phyloP scores from a whole-genome alignment of 2,797 vertebrate species.

The Esox masquinongy region DNA sequence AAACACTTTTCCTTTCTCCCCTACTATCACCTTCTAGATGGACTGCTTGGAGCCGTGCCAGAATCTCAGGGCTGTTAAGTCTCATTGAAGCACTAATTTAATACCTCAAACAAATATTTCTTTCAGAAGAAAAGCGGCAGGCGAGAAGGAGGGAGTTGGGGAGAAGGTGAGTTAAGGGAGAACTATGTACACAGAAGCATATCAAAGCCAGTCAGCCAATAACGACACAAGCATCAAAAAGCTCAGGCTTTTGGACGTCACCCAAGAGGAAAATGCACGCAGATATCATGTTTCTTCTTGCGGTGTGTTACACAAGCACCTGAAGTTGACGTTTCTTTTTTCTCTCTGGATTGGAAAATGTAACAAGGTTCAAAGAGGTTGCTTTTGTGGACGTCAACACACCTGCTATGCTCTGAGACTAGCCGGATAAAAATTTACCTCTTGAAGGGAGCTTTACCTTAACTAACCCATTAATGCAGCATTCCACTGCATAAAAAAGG shows the following conservation, averaged over 20 bases:
- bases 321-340: conserved; percentile 50
- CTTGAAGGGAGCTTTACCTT: background rate
- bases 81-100: conserved; percentile 55
- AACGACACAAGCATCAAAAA: conserved; percentile 47
- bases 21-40: conserved; percentile 20
- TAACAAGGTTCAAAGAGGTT: conserved; percentile 49
- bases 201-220: conserved; percentile 49
- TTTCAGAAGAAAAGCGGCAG: conserved; percentile 35
- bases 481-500: background rate
- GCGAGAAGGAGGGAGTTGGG: conserved; percentile 10
- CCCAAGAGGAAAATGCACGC: conserved; percentile 55
- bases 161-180: conserved; percentile 8
- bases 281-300: conserved; percentile 70
- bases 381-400: conserved; percentile 33
- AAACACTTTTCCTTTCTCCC: background rate
- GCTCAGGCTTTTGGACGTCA: conserved; percentile 51
- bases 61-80: conserved; percentile 47
- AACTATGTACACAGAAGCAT: conserved; percentile 42
- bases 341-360: conserved; percentile 11
- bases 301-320: conserved; percentile 60
- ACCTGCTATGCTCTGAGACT: conserved; percentile 18
- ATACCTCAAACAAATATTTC: conserved; percentile 52
- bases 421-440: background rate
- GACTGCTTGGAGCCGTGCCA: conserved; percentile 38
- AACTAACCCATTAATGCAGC: background rate